Conservation (phyloP, 1,140 invertebrate genomes). For the Babylonia areolata region DNA sequence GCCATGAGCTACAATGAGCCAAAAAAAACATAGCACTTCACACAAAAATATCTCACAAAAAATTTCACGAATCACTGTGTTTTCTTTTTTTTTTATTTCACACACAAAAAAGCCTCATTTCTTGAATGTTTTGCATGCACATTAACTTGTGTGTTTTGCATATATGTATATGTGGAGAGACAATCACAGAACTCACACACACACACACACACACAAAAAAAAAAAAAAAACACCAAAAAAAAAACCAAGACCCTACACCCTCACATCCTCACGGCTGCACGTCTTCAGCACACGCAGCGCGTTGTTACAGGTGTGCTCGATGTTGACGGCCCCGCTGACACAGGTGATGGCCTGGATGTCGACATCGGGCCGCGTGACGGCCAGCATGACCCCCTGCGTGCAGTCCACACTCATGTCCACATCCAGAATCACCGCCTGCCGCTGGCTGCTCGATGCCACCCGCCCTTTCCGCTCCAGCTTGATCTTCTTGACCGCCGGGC, state of each 20-base stretch:
- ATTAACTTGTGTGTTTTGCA: no score
- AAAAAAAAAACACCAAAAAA: no score
- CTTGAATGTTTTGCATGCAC: no score
- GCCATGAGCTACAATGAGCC: no score
- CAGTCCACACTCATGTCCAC: slow-evolving; percentile 69
- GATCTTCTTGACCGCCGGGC: slow-evolving; percentile 11
- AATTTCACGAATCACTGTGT: no score
- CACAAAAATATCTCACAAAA: no score
- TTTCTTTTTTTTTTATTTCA: no score
- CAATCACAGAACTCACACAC: no score
- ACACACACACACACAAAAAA: no score
- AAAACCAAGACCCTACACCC: slow-evolving; percentile 20
- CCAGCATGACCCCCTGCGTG: slow-evolving; percentile 69
- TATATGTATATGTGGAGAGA: no score
- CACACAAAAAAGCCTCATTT: no score
- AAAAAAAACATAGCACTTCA: no score
- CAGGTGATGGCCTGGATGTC: slow-evolving; percentile 67
- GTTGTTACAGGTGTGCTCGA: slow-evolving; percentile 62
- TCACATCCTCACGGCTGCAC: slow-evolving; percentile 59
- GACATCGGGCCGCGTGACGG: slow-evolving; percentile 53
- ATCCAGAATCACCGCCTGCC: slow-evolving; percentile 61
- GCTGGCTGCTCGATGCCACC: background rate
- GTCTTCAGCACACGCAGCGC: slow-evolving; percentile 61
- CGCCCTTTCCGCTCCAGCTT: slow-evolving; percentile 22
- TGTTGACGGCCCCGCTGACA: slow-evolving; percentile 62